Evolutionary conservation across 1,140 invertebrate species (phyloP).

Genomic region (Calycopis cecrops): DNA sequence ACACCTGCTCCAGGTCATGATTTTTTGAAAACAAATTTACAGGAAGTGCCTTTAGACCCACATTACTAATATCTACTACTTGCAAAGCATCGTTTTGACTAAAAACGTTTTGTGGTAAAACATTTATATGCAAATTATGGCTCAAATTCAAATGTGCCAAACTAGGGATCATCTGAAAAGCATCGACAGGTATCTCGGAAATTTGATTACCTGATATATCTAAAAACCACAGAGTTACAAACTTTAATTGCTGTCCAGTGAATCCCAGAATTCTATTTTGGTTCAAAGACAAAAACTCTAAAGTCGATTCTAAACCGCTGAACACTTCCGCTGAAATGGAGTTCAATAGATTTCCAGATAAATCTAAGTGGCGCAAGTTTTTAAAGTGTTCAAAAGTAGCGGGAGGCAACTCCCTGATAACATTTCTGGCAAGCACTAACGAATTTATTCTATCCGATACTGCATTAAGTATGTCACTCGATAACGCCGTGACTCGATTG

Average conservation of each 20-base stretch:
- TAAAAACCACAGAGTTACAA: constrained; percentile 80
- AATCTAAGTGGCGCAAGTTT: constrained; percentile 82
- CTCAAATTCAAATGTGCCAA: constrained; percentile 87
- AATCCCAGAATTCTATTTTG: constrained; percentile 84
- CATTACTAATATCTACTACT: constrained; percentile 83
- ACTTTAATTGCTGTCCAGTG: constrained; percentile 78
- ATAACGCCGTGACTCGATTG: constrained; percentile 91
- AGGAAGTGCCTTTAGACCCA: constrained; percentile 82
- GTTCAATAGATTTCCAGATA: constrained; percentile 86
- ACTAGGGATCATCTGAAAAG: constrained; percentile 81
- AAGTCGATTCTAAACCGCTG: constrained; percentile 81
- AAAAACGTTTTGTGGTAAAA: constrained; percentile 76
- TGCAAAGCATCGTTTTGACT: constrained; percentile 77
- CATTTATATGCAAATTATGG: constrained; percentile 81
- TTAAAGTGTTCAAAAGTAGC: constrained; percentile 87
- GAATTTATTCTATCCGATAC: constrained; percentile 78
- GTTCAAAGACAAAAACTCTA: constrained; percentile 84
- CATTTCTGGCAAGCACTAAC: constrained; percentile 86
- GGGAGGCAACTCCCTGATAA: constrained; percentile 89
- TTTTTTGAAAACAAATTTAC: constrained; percentile 83
- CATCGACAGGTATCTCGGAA: constrained; percentile 79
- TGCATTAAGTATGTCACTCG: constrained; percentile 83
- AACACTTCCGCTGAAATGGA: constrained; percentile 84
- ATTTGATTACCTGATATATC: constrained; percentile 88
- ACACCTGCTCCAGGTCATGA: constrained; percentile 79